Evolutionary conservation across 1,140 invertebrate genomes (phyloP), one percentile per base, ranked within the genome.

Genomic region (Eciton burchellii): DNA sequence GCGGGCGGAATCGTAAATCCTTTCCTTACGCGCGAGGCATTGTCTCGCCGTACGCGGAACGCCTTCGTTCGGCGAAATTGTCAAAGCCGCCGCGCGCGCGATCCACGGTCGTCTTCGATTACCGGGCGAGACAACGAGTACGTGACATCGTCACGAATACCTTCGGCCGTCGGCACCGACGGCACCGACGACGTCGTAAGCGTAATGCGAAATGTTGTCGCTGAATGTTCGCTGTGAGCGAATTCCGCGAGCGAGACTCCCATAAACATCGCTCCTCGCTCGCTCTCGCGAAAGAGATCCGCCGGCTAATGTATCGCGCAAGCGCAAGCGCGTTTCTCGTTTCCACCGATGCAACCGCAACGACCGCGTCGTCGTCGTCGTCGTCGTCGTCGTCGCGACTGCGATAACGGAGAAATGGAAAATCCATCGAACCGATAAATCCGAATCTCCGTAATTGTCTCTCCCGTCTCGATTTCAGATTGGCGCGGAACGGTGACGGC

Each of bases 1-100:
- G 45, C 56, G 24, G 45, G 54, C 47, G 19, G 81, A 73, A 82
- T 82, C 70, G 70, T 76, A 82, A 82, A 82, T 82, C 43, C n/a
- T n/a, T n/a, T n/a, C n/a, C n/a, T n/a, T n/a, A n/a, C 56, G 59
- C 29, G 81, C 81, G 47, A n/a, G 43, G 56, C 71, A 82, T 82
- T 82, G 81, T 74, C 35, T 62, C 16, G 12, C 12, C 26, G 43
- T 29, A 14, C 77, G 49, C 9, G 21, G 66, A 81, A 81, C 43
- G 45, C 56, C 47, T 56, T 82, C 70, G 29, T 74, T 65, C 59
- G 12, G 59, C 59, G 45, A 82, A 74, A 24, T 71, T 68, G 54
- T 72, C 68, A 72, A 81, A 81, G 77, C 77, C 41, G 70, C 56
- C 68, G 63, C 29, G 21, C 26, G 57, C 11, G 24, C 63, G 74